Conservation (phyloP, 2,888 invertebrate genomes). For the Herminia tarsipennalis region DNA sequence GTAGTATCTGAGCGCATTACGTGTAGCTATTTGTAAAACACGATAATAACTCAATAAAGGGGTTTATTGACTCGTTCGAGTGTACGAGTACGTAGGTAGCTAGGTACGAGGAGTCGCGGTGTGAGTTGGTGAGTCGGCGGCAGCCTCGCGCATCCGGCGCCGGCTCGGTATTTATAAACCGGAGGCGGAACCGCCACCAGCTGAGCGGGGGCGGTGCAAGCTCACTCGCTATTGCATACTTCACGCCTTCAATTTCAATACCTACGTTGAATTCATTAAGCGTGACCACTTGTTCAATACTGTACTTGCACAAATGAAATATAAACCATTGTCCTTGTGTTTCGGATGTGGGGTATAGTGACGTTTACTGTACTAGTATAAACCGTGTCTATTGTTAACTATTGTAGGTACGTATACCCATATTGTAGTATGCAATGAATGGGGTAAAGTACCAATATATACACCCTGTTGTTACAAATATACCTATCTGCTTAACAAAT, state of each 20-base stretch:
- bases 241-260: constrained; percentile 56
- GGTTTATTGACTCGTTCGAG: constrained; percentile 58
- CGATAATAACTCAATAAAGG: constrained; percentile 65
- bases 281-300: constrained; percentile 41
- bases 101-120: constrained; percentile 46
- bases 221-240: constrained; percentile 42
- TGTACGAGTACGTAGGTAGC: constrained; percentile 34
- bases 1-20: constrained; percentile 39
- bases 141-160: constrained; percentile 74
- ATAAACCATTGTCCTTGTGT: constrained; percentile 16
- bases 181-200: constrained; percentile 69
- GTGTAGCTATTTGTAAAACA: constrained; percentile 60
- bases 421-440: too few species aligned
- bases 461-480: too few species aligned
- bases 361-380: neutral
- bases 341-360: constrained; percentile 10
- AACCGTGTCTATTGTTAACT: too few species aligned
- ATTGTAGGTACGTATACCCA: too few species aligned
- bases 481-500: too few species aligned
- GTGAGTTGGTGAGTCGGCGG: constrained; percentile 41
- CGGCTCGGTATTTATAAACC: constrained; percentile 78
- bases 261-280: constrained; percentile 45
- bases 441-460: too few species aligned
- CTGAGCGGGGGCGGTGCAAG: constrained; percentile 62
- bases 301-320: constrained; percentile 13